Percentiles rank a stretch among this genome's conserved stretches.
Evolutionary conservation across 2,888 invertebrate species (phyloP).

Genomic region (Diplazon laetatorius): DNA sequence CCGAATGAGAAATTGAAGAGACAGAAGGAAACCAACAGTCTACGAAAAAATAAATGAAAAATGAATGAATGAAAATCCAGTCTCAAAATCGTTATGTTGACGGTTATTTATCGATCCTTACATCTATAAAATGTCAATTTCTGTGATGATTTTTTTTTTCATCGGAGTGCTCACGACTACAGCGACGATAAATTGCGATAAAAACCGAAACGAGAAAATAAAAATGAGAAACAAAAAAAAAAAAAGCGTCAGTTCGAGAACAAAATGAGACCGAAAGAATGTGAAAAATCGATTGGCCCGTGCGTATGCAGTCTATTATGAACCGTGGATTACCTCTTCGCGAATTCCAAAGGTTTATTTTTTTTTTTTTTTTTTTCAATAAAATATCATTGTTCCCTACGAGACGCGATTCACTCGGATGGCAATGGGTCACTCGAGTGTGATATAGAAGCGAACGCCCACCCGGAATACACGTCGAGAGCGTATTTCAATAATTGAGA

Average conservation of each 20-base stretch:
- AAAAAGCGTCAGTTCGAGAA: slow-evolving; percentile 2
- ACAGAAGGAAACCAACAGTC: no score
- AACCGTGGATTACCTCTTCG: not conserved
- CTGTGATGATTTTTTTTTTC: not conserved
- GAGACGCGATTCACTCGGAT: slow-evolving; percentile 43
- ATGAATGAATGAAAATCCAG: no score
- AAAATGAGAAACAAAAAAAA: not conserved
- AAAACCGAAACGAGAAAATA: not conserved
- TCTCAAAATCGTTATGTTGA: no score
- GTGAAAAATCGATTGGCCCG: not conserved
- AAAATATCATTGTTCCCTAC: slow-evolving; percentile 54
- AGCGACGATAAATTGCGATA: not conserved
- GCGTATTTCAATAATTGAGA: slow-evolving; percentile 68
- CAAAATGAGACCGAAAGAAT: not conserved
- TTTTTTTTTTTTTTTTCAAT: no score
- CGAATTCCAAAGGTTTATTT: not conserved
- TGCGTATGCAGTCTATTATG: not conserved
- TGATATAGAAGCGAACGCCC: slow-evolving; percentile 37
- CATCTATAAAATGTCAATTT: not conserved
- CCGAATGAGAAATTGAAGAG: no score
- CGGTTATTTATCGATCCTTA: not conserved
- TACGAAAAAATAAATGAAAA: no score
- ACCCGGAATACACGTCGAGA: slow-evolving; percentile 22
- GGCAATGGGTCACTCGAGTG: slow-evolving; percentile 58
- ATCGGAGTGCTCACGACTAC: not conserved